Percentiles rank a stretch among this genome's conserved stretches.
phyloP scores from a whole-genome alignment of 2,888 invertebrate genomes.

The Drosophila prostipennis region DNA sequence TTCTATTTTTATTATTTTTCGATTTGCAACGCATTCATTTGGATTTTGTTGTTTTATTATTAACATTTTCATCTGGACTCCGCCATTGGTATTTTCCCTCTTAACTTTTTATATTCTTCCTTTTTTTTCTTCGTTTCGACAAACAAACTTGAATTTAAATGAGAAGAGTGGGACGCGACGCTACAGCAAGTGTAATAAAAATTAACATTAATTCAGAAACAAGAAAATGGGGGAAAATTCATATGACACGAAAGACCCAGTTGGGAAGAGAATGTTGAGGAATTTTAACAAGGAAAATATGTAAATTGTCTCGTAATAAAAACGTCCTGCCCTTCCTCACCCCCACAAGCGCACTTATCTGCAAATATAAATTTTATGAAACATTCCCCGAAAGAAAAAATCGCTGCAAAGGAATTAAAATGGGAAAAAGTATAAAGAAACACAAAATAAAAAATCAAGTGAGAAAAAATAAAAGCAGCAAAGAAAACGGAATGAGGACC shows the following conservation, averaged over 20 bases:
- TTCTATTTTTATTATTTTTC: slow-evolving; percentile 76
- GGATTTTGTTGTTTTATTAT: slow-evolving; percentile 60
- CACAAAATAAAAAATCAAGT: slow-evolving; percentile 43
- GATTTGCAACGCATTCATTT: slow-evolving; percentile 67
- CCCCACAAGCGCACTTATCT: slow-evolving; percentile 52
- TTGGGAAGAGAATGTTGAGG: slow-evolving; percentile 32
- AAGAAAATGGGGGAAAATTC: slow-evolving; percentile 52
- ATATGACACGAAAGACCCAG: slow-evolving; percentile 61
- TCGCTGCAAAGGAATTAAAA: slow-evolving; percentile 69
- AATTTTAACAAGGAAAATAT: slow-evolving; percentile 81
- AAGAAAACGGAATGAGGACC: slow-evolving; percentile 51
- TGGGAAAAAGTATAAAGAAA: slow-evolving; percentile 40
- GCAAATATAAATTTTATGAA: slow-evolving; percentile 81
- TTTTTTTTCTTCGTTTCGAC: slow-evolving; percentile 13
- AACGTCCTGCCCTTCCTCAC: slow-evolving; percentile 54
- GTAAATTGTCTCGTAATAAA: slow-evolving; percentile 82
- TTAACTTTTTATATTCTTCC: slow-evolving; percentile 10
- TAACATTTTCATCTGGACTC: slow-evolving; percentile 54
- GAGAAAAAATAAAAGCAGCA: slow-evolving; percentile 43
- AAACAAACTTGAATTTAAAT: slow-evolving; percentile 73
- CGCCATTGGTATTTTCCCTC: slow-evolving; percentile 15
- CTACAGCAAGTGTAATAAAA: slow-evolving; percentile 72
- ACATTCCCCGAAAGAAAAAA: slow-evolving; percentile 65
- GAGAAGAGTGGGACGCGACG: slow-evolving; percentile 27
- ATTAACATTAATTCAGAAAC: slow-evolving; percentile 76